Conservation (phyloP, 2,888 invertebrate species). For the Tholera decimalis region DNA sequence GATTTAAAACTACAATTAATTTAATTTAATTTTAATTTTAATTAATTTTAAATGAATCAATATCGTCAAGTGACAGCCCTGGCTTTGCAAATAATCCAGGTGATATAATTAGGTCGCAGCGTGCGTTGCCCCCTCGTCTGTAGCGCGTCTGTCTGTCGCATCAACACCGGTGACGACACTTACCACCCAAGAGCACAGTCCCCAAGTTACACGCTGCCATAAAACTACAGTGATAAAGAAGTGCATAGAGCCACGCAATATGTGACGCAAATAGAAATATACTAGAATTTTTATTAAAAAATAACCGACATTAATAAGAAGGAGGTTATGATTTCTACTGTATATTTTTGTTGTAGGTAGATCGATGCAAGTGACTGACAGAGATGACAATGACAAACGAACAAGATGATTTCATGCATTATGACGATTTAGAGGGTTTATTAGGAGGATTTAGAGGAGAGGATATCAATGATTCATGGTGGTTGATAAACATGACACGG, state of each 20-base stretch:
- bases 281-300: too few species aligned
- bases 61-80: constrained; percentile 17
- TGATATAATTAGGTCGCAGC: constrained; percentile 3
- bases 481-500: too few species aligned
- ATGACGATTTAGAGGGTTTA: too few species aligned
- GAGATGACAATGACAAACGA: neutral
- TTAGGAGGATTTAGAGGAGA: too few species aligned
- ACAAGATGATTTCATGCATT: too few species aligned
- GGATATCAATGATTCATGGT: too few species aligned
- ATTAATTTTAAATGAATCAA: too few species aligned
- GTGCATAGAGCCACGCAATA: neutral
- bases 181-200: constrained; percentile 32
- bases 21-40: too few species aligned
- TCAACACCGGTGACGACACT: constrained; percentile 15
- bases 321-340: too few species aligned
- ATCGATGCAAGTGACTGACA: neutral
- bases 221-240: constrained; percentile 20
- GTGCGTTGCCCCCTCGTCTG: neutral
- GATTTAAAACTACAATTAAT: neutral
- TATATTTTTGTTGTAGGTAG: too few species aligned
- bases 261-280: neutral
- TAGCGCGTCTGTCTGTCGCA: constrained; percentile 8
- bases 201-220: neutral
- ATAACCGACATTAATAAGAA: too few species aligned
- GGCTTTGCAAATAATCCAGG: constrained; percentile 9